These are phyloP conservation scores for Sardina pilchardus DNA, from an alignment of 2,113 vertebrate genomes.

Conservation along the genomic window DNA sequence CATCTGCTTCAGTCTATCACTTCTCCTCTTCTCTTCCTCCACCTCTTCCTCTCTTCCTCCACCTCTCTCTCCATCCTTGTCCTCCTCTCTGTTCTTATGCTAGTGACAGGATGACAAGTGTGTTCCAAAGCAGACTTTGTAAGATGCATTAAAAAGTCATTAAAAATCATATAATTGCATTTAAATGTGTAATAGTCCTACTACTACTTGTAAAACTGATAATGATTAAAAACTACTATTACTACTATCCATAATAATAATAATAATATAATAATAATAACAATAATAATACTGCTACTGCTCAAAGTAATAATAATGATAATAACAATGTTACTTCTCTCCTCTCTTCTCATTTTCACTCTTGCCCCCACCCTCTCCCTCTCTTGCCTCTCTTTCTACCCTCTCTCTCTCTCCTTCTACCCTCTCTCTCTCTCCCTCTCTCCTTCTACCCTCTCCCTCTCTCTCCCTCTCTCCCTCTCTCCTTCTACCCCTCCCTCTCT, in stretches of 20 bases:
- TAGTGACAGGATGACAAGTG: background rate
- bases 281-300: background rate
- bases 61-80: background rate
- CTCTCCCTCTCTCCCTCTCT: background rate
- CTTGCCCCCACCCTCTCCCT: conserved; percentile 4
- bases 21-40: background rate
- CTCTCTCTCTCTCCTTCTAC: background rate
- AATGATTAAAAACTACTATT: background rate
- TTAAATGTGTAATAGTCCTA: background rate
- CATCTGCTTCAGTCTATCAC: background rate
- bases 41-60: conserved; percentile 5
- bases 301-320: no score
- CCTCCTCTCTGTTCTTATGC: background rate
- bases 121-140: background rate
- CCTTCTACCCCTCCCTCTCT: background rate
- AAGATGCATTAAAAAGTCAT: background rate
- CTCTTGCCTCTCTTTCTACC: background rate
- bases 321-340: background rate
- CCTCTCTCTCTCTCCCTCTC: background rate
- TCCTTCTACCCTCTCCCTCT: background rate
- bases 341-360: background rate
- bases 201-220: background rate
- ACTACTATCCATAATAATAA: background rate
- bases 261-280: background rate
- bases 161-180: no score